Evolutionary conservation across 2,797 vertebrate genomes (phyloP).

Genomic region (Coluber constrictor): DNA sequence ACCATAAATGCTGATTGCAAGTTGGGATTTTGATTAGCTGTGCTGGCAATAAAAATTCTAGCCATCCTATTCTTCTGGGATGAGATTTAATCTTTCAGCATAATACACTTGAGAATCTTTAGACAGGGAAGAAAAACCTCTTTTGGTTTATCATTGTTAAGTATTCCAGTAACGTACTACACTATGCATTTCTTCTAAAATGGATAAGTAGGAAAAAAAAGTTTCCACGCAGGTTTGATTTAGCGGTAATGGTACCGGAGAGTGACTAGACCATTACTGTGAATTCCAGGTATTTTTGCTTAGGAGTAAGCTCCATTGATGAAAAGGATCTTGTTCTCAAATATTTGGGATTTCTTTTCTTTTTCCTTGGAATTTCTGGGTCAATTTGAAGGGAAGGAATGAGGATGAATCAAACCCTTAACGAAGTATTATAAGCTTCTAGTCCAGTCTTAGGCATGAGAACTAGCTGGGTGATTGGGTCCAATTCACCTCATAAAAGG

Average conservation of each 20-base stretch:
- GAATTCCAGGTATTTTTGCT: background rate
- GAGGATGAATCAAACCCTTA: background rate
- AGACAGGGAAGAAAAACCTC: background rate
- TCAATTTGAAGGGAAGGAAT: background rate
- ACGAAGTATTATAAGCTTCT: background rate
- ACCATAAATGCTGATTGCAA: slow-evolving; percentile 14
- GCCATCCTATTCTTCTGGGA: slow-evolving; percentile 2
- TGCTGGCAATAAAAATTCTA: background rate
- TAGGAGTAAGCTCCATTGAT: background rate
- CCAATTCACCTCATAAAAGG: background rate
- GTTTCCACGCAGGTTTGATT: background rate
- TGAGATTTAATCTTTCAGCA: slow-evolving; percentile 23
- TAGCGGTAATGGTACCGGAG: background rate
- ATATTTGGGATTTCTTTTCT: background rate
- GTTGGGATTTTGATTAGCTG: slow-evolving; percentile 20
- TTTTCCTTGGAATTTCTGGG: background rate
- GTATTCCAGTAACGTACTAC: background rate
- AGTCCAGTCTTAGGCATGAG: background rate
- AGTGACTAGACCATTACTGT: background rate
- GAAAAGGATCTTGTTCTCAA: background rate
- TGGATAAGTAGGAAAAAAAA: background rate
- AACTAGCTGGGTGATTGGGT: background rate
- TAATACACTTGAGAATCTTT: slow-evolving; percentile 20
- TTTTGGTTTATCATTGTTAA: background rate
- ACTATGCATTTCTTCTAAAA: background rate